Percentiles rank a stretch among this genome's conserved stretches.
These are phyloP conservation scores for Noctua pronuba DNA, from an alignment of 2,888 invertebrate genomes.

Conservation along the genomic window DNA sequence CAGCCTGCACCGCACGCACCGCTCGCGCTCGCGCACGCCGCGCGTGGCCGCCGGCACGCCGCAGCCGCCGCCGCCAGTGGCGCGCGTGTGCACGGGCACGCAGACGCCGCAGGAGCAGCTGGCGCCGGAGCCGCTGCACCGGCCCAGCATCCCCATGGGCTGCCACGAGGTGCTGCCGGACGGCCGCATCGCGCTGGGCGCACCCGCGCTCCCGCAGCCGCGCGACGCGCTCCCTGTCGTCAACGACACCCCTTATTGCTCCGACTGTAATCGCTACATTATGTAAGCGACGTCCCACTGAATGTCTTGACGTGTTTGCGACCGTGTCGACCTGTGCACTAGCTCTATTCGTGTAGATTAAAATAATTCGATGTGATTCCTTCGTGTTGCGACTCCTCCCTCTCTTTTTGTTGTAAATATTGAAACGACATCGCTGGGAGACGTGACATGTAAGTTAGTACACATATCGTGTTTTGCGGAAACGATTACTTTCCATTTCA, in stretches of 20 bases:
- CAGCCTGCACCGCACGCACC: constrained; percentile 89
- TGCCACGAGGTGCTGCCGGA: constrained; percentile 88
- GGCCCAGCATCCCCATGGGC: constrained; percentile 89
- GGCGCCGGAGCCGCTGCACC: constrained; percentile 82
- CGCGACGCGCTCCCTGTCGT: constrained; percentile 84
- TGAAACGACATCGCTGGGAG: constrained; percentile 63
- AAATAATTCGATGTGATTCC: constrained; percentile 75
- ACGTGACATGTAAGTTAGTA: constrained; percentile 69
- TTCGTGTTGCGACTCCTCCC: constrained; percentile 74
- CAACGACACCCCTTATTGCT: constrained; percentile 93
- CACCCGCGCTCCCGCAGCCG: constrained; percentile 75
- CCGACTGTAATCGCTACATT: constrained; percentile 96
- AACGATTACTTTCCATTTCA: constrained; percentile 48
- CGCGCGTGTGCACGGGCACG: constrained; percentile 85
- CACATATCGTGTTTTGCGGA: constrained; percentile 64
- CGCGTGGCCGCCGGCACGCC: constrained; percentile 86
- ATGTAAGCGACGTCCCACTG: constrained; percentile 93
- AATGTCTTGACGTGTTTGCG: constrained; percentile 89
- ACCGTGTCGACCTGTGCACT: constrained; percentile 89
- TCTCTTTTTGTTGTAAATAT: constrained; percentile 61
- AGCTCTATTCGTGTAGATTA: constrained; percentile 80
- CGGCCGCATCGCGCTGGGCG: constrained; percentile 88
- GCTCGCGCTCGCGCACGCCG: constrained; percentile 85
- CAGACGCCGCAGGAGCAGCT: constrained; percentile 79
- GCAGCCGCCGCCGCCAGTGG: constrained; percentile 68